A percentile compares a stretch with the other conserved stretches of the same genome.
These are phyloP conservation scores for Hirtodrosophila histrioides DNA, from an alignment of 2,888 invertebrate species.

Conservation along the genomic window DNA sequence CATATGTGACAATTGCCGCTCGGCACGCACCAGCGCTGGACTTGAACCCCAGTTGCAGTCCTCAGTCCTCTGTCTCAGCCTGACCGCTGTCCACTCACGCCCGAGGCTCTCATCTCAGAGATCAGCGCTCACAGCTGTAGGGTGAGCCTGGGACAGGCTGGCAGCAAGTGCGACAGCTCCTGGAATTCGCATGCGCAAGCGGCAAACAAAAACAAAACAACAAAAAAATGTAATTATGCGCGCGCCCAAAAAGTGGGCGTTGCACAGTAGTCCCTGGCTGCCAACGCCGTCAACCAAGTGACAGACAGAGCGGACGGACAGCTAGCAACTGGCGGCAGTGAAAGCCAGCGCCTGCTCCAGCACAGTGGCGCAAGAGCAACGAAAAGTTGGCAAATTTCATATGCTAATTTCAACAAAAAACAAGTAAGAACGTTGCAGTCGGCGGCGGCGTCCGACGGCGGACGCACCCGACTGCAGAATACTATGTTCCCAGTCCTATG, in stretches of 20 bases:
- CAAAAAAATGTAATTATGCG: constrained; percentile 65
- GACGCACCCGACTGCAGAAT: too few species aligned
- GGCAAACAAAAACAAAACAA: constrained; percentile 2
- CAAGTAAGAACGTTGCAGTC: too few species aligned
- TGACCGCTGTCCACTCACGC: constrained; percentile 40
- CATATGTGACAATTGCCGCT: constrained; percentile 69
- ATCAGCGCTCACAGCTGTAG: constrained; percentile 27
- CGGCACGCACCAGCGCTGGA: constrained; percentile 49
- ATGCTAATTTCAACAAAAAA: too few species aligned
- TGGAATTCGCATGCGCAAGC: constrained; percentile 62
- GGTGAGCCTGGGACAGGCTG: constrained; percentile 49
- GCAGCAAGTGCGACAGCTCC: constrained; percentile 58
- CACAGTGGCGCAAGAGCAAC: constrained; percentile 44
- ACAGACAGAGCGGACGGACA: constrained; percentile 22
- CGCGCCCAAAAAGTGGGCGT: constrained; percentile 70
- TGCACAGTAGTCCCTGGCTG: constrained; percentile 76
- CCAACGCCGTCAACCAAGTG: constrained; percentile 59
- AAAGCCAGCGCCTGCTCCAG: constrained; percentile 61
- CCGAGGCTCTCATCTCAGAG: constrained; percentile 54
- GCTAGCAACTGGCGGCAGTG: constrained; percentile 54
- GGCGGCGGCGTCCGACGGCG: too few species aligned
- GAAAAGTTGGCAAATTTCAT: background rate
- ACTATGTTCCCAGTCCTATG: too few species aligned
- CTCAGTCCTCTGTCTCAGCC: constrained; percentile 1
- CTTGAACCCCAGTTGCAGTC: background rate